Evolutionary conservation across 2,888 invertebrate species (phyloP).

Genomic region (Erebia aethiops): DNA sequence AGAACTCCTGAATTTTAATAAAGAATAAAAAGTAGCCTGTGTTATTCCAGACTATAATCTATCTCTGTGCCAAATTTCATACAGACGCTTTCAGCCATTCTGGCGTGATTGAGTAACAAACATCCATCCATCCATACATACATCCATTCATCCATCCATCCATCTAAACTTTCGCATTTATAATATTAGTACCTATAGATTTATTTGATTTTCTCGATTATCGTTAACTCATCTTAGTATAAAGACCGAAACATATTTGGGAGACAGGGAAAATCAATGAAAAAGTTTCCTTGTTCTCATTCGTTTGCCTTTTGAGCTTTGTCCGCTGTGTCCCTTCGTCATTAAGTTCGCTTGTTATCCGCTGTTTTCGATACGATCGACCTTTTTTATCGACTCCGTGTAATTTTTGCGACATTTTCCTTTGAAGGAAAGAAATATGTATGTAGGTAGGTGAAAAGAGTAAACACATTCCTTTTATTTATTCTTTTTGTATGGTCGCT

Average conservation of each 20-base stretch:
- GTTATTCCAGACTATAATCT: too few species aligned
- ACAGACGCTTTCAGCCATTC: too few species aligned
- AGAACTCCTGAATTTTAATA: too few species aligned
- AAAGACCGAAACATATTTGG: conserved; percentile 37
- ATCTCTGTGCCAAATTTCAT: too few species aligned
- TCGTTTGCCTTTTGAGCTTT: conserved; percentile 73
- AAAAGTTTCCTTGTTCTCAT: conserved; percentile 65
- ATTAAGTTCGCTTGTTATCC: conserved; percentile 72
- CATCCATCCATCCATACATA: too few species aligned
- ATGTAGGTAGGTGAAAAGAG: background rate
- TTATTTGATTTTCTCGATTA: background rate
- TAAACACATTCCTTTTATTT: background rate
- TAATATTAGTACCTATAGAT: too few species aligned
- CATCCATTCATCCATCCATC: too few species aligned
- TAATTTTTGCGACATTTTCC: conserved; percentile 3
- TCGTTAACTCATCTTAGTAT: background rate
- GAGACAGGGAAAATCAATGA: conserved; percentile 53
- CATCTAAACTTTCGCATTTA: too few species aligned
- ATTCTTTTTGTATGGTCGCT: background rate
- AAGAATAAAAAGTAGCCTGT: too few species aligned
- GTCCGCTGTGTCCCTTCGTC: conserved; percentile 63
- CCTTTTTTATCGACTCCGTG: conserved; percentile 19
- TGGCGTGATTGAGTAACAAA: too few species aligned
- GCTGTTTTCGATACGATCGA: conserved; percentile 38
- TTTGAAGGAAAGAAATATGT: background rate